Conservation (phyloP, 2,113 vertebrate genomes). For the Stegostoma tigrinum region DNA sequence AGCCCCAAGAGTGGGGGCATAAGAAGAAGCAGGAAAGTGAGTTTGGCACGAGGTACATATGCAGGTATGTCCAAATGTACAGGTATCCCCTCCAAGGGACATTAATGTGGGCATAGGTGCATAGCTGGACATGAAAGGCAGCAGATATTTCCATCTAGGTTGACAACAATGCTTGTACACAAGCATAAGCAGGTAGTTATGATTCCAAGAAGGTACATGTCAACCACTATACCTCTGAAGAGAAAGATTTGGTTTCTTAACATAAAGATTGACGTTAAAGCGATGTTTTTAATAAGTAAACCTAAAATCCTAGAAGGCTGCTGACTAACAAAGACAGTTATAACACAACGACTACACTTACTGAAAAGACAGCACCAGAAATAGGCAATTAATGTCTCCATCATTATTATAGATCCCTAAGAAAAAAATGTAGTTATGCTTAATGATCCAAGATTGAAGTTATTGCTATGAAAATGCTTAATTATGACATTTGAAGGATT, state of each 20-base stretch:
- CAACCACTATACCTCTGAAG: not conserved
- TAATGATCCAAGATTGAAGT: not conserved
- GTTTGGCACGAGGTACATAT: not conserved
- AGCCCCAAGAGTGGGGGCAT: not conserved
- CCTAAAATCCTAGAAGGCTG: not conserved
- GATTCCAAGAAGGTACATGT: not conserved
- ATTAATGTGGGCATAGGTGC: not conserved
- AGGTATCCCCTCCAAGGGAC: not conserved
- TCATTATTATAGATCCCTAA: not conserved
- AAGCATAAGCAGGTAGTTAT: not conserved
- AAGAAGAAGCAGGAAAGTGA: not conserved
- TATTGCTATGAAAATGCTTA: not conserved
- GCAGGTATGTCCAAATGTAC: not conserved
- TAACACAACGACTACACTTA: not conserved
- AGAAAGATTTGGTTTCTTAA: not conserved
- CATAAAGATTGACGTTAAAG: not conserved
- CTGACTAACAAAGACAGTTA: not conserved
- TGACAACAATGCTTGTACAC: not conserved
- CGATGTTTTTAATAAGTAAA: not conserved
- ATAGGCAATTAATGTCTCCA: not conserved
- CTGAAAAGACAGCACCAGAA: not conserved
- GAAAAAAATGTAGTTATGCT: not conserved
- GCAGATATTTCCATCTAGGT: not conserved
- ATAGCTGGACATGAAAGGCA: not conserved
- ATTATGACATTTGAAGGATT: no score